A percentile compares a stretch with the other conserved stretches of the same genome.
Evolutionary conservation across 2,113 vertebrate genomes (phyloP).

Genomic region (human (Homo sapiens)): GRCh38 chr7:9661001-9661500

Average conservation of each 20-base stretch:
- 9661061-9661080: neutral
- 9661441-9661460: neutral
- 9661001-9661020: conserved; percentile 43
- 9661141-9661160: neutral
- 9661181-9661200: neutral
- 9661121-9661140: neutral
- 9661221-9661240: neutral
- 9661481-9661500: neutral
- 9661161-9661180: neutral
- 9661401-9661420: neutral
- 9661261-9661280: neutral
- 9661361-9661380: neutral
- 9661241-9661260: neutral
- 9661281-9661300: conserved; percentile 19
- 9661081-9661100: neutral
- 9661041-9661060: conserved; percentile 24
- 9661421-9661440: neutral
- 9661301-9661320: neutral
- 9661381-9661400: neutral
- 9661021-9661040: neutral
- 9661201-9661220: neutral
- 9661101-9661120: neutral
- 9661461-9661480: neutral
- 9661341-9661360: neutral
- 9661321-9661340: neutral